Percentiles rank a stretch among this genome's conserved stretches.
These are phyloP conservation scores for Drosophila asahinai DNA, from an alignment of 1,140 invertebrate species.

Conservation along the genomic window DNA sequence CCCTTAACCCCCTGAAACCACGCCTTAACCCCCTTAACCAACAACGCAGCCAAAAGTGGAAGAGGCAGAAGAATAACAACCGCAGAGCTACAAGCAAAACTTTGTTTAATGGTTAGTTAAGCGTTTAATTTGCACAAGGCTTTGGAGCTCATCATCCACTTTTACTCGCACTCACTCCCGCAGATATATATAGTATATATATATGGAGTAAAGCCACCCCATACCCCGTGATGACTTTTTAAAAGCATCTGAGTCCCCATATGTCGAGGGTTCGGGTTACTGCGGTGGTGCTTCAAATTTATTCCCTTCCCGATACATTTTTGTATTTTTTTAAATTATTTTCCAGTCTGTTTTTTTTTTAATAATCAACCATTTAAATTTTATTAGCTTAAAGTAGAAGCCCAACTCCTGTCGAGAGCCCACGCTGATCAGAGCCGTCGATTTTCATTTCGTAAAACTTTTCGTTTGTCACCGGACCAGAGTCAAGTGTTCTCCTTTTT, in stretches of 20 bases:
- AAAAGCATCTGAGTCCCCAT: constrained; percentile 25
- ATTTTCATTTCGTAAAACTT: constrained; percentile 17
- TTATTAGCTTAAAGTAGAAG: neutral
- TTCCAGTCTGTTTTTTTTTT: neutral
- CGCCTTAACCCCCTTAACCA: constrained; percentile 16
- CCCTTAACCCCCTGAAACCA: neutral
- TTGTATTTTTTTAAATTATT: neutral
- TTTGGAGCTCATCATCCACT: constrained; percentile 40
- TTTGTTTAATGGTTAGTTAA: constrained; percentile 82
- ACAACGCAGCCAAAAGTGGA: constrained; percentile 10
- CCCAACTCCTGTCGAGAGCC: neutral
- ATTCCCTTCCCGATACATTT: neutral
- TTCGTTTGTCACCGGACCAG: neutral
- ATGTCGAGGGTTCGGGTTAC: constrained; percentile 8
- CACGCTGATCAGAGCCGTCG: constrained; percentile 1
- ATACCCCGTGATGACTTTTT: constrained; percentile 33
- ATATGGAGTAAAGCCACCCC: too few species aligned
- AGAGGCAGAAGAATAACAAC: constrained; percentile 52
- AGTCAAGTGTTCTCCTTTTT: constrained; percentile 3
- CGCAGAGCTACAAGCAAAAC: constrained; percentile 78
- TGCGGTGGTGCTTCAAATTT: constrained; percentile 5
- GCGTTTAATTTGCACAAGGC: constrained; percentile 76
- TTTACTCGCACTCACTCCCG: neutral
- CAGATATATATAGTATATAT: neutral
- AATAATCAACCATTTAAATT: neutral